Base-by-base conservation (phyloP, 1,140 invertebrate species). In the Meloidogyne floridensis region DNA sequence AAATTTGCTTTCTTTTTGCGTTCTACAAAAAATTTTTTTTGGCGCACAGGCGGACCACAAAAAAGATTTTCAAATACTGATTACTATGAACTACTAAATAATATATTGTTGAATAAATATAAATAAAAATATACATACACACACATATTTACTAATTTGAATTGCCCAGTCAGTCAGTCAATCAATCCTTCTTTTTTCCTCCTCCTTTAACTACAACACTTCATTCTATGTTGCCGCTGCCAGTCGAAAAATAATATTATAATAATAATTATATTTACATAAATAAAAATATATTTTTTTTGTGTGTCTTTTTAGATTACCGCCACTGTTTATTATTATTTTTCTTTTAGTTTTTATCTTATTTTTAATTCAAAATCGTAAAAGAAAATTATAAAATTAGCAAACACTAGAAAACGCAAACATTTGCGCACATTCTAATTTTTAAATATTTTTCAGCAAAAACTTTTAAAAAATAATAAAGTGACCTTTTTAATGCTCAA, bases 61-160 rank as follows among this genome's bases (percentile, higher is more conserved):
- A n/a, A 65, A 65, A n/a, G n/a, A 65, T n/a, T 65, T 65, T 65
- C 7, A 65, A 65, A 65, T 65, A n/a, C 10, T 65, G 59, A 65
- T 65, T 65, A 65, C 59, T n/a, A 65, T n/a, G 15, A 65, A n/a
- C 5, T n/a, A 32, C 32, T 32, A 32, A 32, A 32, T 32, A n/a
- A 65, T 65, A n/a, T 65, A 59, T 65, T 65, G 59, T 65, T 65
- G 59, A 65, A 65, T 65, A 65, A 65, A 65, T 65, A 65, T n/a
- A 6, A 6, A 47, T 47, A 47, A 47, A 32, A 32, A 32, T 32
- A 32, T 32, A 32, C 32, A 32, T 47, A 47, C 7, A 8, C 7
- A 47, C 47, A 47, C 7, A 65, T 65, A 65, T 65, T 65, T 65
- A 65, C n/a, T 65, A 65, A 65, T 65, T 65, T 65, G 59, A 65